phyloP scores from a whole-genome alignment of 2,113 vertebrate genomes.

The Zootoca vivipara region DNA sequence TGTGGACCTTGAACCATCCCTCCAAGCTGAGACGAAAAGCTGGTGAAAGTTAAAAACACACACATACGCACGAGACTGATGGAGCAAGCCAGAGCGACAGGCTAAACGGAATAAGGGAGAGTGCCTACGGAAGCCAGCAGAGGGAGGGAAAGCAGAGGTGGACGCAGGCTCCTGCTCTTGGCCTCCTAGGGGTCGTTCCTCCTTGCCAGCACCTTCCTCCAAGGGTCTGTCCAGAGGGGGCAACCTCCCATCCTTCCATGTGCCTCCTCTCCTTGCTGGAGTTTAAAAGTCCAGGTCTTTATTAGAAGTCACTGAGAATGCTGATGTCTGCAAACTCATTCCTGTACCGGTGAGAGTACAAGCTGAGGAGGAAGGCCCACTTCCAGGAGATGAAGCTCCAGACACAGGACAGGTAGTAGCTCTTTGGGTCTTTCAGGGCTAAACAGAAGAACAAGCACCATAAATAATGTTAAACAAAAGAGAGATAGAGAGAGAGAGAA shows the following conservation, averaged over 20 bases:
- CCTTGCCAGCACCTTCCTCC: accelerated
- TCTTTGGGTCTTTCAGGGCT: conserved; percentile 86
- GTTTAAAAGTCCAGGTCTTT: conserved; percentile 24
- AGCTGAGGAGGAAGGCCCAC: conserved; percentile 85
- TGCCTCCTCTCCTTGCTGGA: background rate
- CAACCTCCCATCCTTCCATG: conserved; percentile 4
- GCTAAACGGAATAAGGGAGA: conserved; percentile 38
- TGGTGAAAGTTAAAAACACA: background rate
- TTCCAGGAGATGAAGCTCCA: conserved; percentile 94
- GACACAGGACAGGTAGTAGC: conserved; percentile 88
- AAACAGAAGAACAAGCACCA: background rate
- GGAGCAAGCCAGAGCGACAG: conserved; percentile 21
- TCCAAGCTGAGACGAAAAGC: background rate
- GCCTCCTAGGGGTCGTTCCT: background rate
- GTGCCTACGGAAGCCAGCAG: conserved; percentile 22
- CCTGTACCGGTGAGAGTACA: conserved; percentile 85
- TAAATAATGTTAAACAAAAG: background rate
- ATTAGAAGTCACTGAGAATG: conserved; percentile 91
- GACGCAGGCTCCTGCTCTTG: background rate
- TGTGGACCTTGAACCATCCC: background rate
- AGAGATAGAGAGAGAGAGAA: too few relatives aligned
- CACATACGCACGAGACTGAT: background rate
- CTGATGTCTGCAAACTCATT: conserved; percentile 92
- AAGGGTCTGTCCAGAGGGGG: background rate
- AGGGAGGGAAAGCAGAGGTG: conserved; percentile 8